Evolutionary conservation across 2,113 vertebrate genomes (phyloP), one percentile per base, ranked within the genome.

Genomic region (Gymnorhina tibicen): DNA sequence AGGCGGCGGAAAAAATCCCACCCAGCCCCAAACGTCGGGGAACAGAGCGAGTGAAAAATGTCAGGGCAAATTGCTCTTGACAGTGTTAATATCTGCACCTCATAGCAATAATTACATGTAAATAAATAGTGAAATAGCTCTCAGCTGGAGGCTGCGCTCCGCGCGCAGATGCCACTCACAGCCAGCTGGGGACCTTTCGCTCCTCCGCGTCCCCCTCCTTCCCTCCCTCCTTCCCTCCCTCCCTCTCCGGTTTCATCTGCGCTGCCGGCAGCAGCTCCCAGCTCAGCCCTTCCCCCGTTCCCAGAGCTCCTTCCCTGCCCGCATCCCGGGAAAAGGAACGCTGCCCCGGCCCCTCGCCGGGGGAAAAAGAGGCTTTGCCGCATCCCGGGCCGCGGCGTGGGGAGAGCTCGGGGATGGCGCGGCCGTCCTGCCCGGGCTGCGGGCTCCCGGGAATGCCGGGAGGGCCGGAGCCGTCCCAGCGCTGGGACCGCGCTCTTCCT

Each of bases 1-100:
- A 77, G 23, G 72, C 46, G 3, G 44, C 33, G 10, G 5, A 21
- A 33, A 87, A 91, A 95, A 96, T 79, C 96, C 95, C 95, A 97
- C 92, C 87, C 76, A 97, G 98, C 95, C 91, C 70, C 97, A 97
- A 98, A 95, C 97, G 98, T 98, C 97, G 98, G 98, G 98, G 98
- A 98, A 97, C 96, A 93, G 98, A 98, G 98, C 98, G 96, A 98
- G 98, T 99, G 99, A 99, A 98, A 99, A 99, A 99, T 99, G 99
- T 99, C 99, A 99, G 99, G 98, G 99, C 98, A 99, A 99, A 99
- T 99, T 99, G 99, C 98, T 99, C 98, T 99, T 99, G 99, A 99
- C 99, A 99, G 99, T 99, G 98, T 98, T 99, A 99, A 99, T 99
- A 99, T 99, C 99, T 98, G 98, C 99, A 99, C 99, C 99, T 99